phyloP scores from a whole-genome alignment of 1,140 invertebrate genomes.

The Drosophila micromelanica region DNA sequence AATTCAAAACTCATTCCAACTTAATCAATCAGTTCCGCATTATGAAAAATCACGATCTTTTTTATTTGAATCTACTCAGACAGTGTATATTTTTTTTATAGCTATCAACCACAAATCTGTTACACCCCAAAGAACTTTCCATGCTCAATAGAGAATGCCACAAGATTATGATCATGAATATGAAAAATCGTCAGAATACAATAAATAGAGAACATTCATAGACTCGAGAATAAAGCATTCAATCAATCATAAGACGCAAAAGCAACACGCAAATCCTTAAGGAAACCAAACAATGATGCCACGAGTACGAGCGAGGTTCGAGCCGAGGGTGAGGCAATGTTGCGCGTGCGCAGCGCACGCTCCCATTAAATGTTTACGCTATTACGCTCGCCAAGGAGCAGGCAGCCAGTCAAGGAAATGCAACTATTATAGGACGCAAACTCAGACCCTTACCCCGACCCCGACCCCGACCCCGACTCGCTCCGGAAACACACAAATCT shows the following conservation, averaged over 20 bases:
- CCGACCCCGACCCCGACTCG: slow-evolving; percentile 24
- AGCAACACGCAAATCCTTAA: slow-evolving; percentile 65
- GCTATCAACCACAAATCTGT: slow-evolving; percentile 27
- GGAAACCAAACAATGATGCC: slow-evolving; percentile 64
- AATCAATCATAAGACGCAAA: slow-evolving; percentile 70
- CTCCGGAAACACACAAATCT: slow-evolving; percentile 71
- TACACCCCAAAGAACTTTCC: slow-evolving; percentile 45
- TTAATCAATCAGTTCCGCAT: slow-evolving; percentile 2
- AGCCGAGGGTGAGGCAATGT: slow-evolving; percentile 58
- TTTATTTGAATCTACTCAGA: not conserved
- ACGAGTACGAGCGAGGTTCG: slow-evolving; percentile 39
- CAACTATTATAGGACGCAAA: slow-evolving; percentile 33
- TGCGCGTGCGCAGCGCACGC: slow-evolving; percentile 75
- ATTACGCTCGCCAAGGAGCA: slow-evolving; percentile 44
- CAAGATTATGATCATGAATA: slow-evolving; percentile 70
- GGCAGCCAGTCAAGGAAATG: slow-evolving; percentile 45
- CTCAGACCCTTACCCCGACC: slow-evolving; percentile 9
- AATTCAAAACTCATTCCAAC: not conserved
- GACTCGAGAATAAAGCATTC: slow-evolving; percentile 34
- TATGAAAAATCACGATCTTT: slow-evolving; percentile 37
- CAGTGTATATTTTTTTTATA: not conserved
- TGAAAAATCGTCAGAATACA: slow-evolving; percentile 58
- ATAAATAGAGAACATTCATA: slow-evolving; percentile 41
- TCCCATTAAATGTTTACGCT: slow-evolving; percentile 78
- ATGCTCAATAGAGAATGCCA: slow-evolving; percentile 58